Conservation (phyloP, 2,888 invertebrate species). For the Drosophila barbarae region DNA sequence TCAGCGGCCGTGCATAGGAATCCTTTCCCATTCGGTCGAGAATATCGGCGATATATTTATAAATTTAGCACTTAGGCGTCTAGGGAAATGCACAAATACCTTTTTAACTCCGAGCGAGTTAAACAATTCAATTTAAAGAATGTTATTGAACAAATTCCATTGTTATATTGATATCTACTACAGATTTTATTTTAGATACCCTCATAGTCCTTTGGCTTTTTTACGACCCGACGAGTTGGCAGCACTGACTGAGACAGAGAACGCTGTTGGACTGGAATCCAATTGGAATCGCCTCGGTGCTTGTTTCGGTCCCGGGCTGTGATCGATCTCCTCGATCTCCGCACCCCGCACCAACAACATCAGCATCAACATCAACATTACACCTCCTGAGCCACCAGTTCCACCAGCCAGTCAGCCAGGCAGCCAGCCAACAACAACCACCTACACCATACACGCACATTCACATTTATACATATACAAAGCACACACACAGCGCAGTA, state of each 20-base stretch:
- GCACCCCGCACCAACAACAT: slow-evolving; percentile 25
- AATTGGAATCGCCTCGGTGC: slow-evolving; percentile 23
- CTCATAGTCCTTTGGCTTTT: neutral
- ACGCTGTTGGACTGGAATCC: slow-evolving; percentile 27
- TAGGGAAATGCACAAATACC: neutral
- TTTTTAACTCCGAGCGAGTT: neutral
- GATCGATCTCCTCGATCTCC: slow-evolving; percentile 26
- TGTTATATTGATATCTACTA: neutral
- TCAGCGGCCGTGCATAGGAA: too few relatives aligned
- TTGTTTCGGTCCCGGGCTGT: slow-evolving; percentile 25
- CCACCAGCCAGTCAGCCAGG: slow-evolving; percentile 14
- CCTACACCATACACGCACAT: slow-evolving; percentile 9
- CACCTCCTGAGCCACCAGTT: slow-evolving; percentile 12
- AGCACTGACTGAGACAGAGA: slow-evolving; percentile 14
- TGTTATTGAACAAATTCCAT: neutral
- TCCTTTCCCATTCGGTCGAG: too few relatives aligned
- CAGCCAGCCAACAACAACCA: slow-evolving; percentile 24
- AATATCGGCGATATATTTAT: neutral
- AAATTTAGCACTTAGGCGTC: neutral
- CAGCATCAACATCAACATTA: slow-evolving; percentile 14
- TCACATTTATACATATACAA: slow-evolving; percentile 1
- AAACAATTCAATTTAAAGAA: neutral
- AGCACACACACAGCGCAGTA: neutral
- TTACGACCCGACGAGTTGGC: neutral
- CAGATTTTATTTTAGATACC: neutral